Conservation (phyloP, 2,797 vertebrate genomes). For the Moxostoma hubbsi region DNA sequence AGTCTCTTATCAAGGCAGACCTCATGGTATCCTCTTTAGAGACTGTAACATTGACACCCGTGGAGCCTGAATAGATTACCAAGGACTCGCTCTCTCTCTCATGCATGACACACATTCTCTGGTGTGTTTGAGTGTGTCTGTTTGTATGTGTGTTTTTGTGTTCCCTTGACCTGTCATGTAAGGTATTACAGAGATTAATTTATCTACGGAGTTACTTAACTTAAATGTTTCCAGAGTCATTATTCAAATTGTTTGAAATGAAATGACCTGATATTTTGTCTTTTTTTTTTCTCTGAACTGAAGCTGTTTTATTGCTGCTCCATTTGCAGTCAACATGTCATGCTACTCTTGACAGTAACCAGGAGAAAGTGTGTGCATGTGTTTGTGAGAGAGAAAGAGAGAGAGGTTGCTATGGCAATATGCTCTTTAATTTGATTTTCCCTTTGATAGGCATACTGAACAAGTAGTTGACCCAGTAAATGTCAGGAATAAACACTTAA, state of each 20-base stretch:
- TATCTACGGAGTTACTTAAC: background rate
- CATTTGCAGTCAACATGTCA: constrained; percentile 48
- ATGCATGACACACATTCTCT: background rate
- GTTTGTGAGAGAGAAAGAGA: constrained; percentile 39
- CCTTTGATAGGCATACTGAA: constrained; percentile 55
- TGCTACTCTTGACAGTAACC: constrained; percentile 53
- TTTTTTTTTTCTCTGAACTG: constrained; percentile 42
- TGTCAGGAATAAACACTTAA: constrained; percentile 18
- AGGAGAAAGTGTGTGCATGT: constrained; percentile 17
- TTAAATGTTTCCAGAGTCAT: background rate
- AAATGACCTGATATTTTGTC: no score
- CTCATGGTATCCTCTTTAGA: constrained; percentile 50
- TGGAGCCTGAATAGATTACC: constrained; percentile 45
- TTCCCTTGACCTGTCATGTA: constrained; percentile 3
- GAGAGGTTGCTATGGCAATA: constrained; percentile 72
- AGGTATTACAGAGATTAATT: background rate
- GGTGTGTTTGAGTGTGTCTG: constrained; percentile 9
- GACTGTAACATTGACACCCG: constrained; percentile 57
- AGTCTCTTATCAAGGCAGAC: constrained; percentile 69
- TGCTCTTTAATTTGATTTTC: constrained; percentile 65
- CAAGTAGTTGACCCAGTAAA: constrained; percentile 26
- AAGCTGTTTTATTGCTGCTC: constrained; percentile 47
- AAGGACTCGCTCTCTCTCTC: background rate
- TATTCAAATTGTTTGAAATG: background rate
- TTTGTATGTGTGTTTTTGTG: background rate